Percentiles rank a stretch among this genome's conserved stretches.
phyloP scores from a whole-genome alignment of 2,797 vertebrate genomes.

The Arctocebus calabarensis region DNA sequence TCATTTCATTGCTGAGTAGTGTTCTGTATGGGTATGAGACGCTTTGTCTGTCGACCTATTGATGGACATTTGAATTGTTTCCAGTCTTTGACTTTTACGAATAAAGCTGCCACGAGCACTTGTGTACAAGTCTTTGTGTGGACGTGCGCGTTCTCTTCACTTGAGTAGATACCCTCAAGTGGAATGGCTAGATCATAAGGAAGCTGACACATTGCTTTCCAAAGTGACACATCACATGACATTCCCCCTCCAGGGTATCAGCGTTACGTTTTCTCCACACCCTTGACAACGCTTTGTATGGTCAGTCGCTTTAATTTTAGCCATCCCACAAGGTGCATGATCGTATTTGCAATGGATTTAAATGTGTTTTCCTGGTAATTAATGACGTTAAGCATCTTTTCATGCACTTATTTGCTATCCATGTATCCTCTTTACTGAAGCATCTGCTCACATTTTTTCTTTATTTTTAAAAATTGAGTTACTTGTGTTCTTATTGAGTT shows the following conservation, averaged over 20 bases:
- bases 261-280: not conserved
- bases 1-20: not conserved
- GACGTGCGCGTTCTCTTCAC: not conserved
- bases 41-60: not conserved
- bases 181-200: not conserved
- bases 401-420: not conserved
- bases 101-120: not conserved
- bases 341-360: not conserved
- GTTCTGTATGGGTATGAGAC: not conserved
- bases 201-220: not conserved
- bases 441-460: not conserved
- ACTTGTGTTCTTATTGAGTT: not conserved
- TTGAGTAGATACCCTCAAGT: no score
- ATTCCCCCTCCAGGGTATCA: fast-evolving
- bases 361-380: not conserved
- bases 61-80: not conserved
- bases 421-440: not conserved
- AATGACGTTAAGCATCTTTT: not conserved
- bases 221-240: fast-evolving
- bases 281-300: not conserved
- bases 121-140: not conserved
- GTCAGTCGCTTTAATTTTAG: not conserved
- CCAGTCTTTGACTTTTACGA: not conserved
- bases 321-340: not conserved
- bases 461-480: not conserved